phyloP scores from a whole-genome alignment of 1,140 invertebrate species.

The Sinonovacula constricta region DNA sequence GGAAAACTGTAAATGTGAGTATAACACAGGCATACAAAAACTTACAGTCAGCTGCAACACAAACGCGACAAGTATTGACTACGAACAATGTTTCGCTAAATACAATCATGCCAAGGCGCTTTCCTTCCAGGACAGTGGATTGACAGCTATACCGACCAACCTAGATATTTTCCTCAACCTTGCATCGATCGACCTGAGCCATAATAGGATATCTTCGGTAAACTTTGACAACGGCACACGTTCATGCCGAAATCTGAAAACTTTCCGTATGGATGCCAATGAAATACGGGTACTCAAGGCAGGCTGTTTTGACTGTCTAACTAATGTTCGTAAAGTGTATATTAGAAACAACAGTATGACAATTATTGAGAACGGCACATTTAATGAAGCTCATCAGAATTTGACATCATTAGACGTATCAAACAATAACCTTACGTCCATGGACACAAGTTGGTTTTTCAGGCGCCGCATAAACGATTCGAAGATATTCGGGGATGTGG shows the following conservation, averaged over 20 bases:
- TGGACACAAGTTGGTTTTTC: conserved; percentile 11
- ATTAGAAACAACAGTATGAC: background rate
- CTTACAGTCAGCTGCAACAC: too few relatives aligned
- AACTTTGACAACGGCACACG: background rate
- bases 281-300: background rate
- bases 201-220: background rate
- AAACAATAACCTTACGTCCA: background rate
- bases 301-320: conserved; percentile 8
- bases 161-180: background rate
- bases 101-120: background rate
- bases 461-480: background rate
- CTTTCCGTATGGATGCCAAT: background rate
- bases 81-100: background rate
- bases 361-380: conserved; percentile 10
- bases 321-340: background rate
- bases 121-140: background rate
- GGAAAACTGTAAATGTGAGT: too few relatives aligned
- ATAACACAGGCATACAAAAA: too few relatives aligned
- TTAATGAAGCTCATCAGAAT: background rate
- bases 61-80: too few relatives aligned
- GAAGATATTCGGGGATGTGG: background rate
- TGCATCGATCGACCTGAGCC: background rate
- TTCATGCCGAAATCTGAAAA: background rate
- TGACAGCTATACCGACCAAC: background rate
- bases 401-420: background rate